A percentile compares a stretch with the other conserved stretches of the same genome.
Conservation (phyloP, 37 sponge, comb jelly and placozoan genomes). For the Halisarca cf. caerulea region DNA sequence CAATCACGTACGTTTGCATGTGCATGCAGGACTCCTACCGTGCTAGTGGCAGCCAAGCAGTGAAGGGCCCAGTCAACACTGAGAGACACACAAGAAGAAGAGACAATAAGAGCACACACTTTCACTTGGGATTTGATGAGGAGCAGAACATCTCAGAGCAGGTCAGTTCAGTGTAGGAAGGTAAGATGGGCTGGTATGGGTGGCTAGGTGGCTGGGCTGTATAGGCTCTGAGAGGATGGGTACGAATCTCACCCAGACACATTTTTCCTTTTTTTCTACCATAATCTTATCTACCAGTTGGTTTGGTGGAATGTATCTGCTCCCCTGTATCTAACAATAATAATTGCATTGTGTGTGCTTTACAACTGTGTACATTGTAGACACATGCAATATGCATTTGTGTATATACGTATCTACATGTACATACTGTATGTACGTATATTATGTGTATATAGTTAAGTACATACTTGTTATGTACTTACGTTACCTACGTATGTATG, state of each 20-base stretch:
- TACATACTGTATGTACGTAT: background rate
- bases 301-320: too few species aligned
- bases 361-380: background rate
- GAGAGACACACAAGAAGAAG: constrained; percentile 17
- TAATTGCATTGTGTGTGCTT: background rate
- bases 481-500: background rate
- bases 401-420: background rate
- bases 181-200: too few species aligned
- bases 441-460: background rate
- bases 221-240: too few species aligned
- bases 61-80: background rate
- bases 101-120: constrained; percentile 75
- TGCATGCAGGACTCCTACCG: constrained; percentile 1
- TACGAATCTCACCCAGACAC: too few species aligned
- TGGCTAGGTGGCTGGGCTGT: too few species aligned
- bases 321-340: background rate
- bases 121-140: constrained; percentile 63
- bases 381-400: background rate
- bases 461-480: background rate
- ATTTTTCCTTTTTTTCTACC: too few species aligned
- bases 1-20: too few species aligned
- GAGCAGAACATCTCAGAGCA: constrained; percentile 39
- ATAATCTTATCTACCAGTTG: too few species aligned
- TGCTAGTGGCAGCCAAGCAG: constrained; percentile 34
- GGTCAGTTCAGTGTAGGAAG: constrained; percentile 19